Base-by-base conservation (phyloP, 2,113 vertebrate species). In the Anguilla japonica region DNA sequence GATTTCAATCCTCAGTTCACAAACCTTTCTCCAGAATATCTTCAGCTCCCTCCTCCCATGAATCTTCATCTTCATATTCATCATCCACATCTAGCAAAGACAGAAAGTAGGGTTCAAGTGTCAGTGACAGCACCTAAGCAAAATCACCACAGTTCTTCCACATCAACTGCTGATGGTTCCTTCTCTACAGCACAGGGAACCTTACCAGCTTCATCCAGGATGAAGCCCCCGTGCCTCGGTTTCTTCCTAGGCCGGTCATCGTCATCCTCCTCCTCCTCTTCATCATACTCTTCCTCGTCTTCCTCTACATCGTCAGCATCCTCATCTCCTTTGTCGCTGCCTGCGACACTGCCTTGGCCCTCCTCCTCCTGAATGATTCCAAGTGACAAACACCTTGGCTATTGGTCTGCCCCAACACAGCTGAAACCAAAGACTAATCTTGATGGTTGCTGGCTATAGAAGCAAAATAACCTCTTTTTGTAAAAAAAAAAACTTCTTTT, bases 21-120 rank as follows among this genome's bases (percentile, higher is more conserved):
- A 90, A 87, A 98, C 98, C 98, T 96, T 99, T 99, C 91, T 98
- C 98, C 88, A 99, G 89, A 84, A 99, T 98, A 81, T 98, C 98
- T 85, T 98, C 97, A 0, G 96, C 97, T 16, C 97, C 97, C 0
- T 98, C 98, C 71, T 97, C 97, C 97, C 97, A 98, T 63, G 97
- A 96, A 85, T 99, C 98, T 78, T 98, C 98, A 0, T 99, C 98
- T 86, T 99, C 98, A n/a, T 99, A 97, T 87, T 99, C 98, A 75
- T 99, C 97, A 0, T 98, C 98, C 87, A 99, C 98, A 85, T 99
- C 98, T 99, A 83, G n/a, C 2, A 88, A 75, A 80, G 7, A 81
- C 39, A 84, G 3, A 84, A 2, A 88, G 67, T 5, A 1, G 87
- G 20, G 71, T 53, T 13, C 11, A 5, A 80, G 5, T 20, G 22